Base-by-base conservation (phyloP, 2,113 vertebrate species). In the Cinclus mexicanus region DNA sequence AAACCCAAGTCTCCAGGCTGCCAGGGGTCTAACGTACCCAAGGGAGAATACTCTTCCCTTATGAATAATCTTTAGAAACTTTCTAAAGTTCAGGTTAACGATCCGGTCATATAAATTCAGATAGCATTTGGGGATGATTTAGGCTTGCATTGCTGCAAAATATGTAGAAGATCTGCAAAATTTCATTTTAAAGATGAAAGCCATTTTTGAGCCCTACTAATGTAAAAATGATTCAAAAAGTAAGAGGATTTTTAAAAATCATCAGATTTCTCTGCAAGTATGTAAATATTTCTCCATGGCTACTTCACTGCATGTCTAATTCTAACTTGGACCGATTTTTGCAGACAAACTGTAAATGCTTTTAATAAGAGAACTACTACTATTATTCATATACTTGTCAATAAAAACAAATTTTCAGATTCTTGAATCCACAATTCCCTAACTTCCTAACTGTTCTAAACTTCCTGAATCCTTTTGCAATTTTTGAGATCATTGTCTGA, bases 351-450 rank as follows among this genome's bases (percentile, higher is more conserved):
- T 33, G 24, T 25, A 77, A 93, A 81, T 3, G 1, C 11, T 82
- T 82, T 89, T 75, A 94, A 65, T 82, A 75, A 67, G 25, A 75
- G 8, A 49, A 49, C 39, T 49, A 39, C 42, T 67, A 78, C 42
- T 67, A 78, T 68, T 49, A 78, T 93, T 76, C 57, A 92, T 55
- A 37, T 81, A 87, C 26, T 90, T 78, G 80, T 68, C 63, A 11
- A 93, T 93, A 95, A 95, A 95, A 82, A 49, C 15, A 81, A 91
- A 71, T 93, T 95, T 93, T 70, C 69, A 95, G 89, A 89, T 69
- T 21, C 49, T 86, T 95, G 85, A 96, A 88, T 90, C 41, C 29
- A 93, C 25, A 37, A 19, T 74, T 89, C 88, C 77, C 49, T 92
- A 59, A 83, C 70, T 84, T 97, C 80, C 41, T 96, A 96, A 95